phyloP scores from a whole-genome alignment of 2,888 invertebrate genomes.

The Eupithecia tripunctaria region DNA sequence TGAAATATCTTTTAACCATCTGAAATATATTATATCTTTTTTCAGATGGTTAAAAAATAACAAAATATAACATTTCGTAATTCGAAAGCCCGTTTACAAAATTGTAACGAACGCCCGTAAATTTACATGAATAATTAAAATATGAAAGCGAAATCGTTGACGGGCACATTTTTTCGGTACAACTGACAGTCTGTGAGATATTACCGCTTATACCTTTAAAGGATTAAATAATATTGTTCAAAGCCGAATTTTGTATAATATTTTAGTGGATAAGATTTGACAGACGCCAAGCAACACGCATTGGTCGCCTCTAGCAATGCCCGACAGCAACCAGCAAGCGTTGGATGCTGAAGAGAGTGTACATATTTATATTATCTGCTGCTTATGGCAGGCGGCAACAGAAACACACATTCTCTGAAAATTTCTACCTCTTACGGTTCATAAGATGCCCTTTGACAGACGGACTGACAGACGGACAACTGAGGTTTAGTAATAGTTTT shows the following conservation, averaged over 20 bases:
- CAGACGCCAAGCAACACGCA: not conserved
- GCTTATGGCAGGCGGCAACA: too few relatives aligned
- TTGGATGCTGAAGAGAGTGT: too few relatives aligned
- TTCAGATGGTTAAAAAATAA: slow-evolving; percentile 2
- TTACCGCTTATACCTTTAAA: slow-evolving; percentile 26
- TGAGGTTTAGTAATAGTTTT: too few relatives aligned
- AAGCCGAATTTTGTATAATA: not conserved
- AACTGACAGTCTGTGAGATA: slow-evolving; percentile 37
- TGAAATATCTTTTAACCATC: not conserved
- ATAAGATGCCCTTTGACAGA: too few relatives aligned
- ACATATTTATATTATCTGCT: too few relatives aligned
- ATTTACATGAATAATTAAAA: slow-evolving; percentile 37
- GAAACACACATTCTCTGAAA: too few relatives aligned
- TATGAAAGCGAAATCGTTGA: slow-evolving; percentile 35
- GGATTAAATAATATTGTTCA: slow-evolving; percentile 5
- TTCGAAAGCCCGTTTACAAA: slow-evolving; percentile 14
- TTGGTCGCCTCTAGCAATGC: too few relatives aligned
- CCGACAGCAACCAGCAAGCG: too few relatives aligned
- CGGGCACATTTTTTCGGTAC: slow-evolving; percentile 33
- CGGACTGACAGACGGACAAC: too few relatives aligned
- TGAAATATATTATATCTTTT: not conserved
- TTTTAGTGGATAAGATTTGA: not conserved
- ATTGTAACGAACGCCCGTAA: slow-evolving; percentile 33
- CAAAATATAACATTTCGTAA: slow-evolving; percentile 33
- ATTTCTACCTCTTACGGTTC: too few relatives aligned